These are phyloP conservation scores for Aurelia aurita DNA, from an alignment of 30 jellyfish, hydroid and myxozoan species.

Conservation along the genomic window DNA sequence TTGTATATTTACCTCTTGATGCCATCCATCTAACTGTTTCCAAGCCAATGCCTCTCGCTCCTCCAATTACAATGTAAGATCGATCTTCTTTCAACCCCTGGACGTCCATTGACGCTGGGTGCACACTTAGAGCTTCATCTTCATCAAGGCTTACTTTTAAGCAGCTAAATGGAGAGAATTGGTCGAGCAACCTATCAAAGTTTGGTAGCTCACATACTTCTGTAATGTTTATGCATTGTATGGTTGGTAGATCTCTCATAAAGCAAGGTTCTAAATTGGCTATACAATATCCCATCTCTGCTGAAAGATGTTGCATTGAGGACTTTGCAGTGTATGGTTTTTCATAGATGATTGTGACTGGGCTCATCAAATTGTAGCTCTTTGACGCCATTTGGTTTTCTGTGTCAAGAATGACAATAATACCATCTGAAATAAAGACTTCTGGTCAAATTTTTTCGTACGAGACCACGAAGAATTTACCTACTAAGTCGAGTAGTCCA, in stretches of 20 bases:
- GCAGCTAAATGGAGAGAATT: slow-evolving; percentile 1
- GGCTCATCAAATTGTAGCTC: not conserved
- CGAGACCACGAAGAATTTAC: too few relatives aligned
- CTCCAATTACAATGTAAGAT: slow-evolving; percentile 64
- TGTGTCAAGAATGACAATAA: slow-evolving; percentile 1
- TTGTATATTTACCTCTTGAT: slow-evolving; percentile 22
- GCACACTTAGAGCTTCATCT: not conserved
- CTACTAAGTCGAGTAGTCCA: too few relatives aligned
- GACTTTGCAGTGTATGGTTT: too few relatives aligned
- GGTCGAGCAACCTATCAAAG: too few relatives aligned
- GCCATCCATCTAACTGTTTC: slow-evolving; percentile 67
- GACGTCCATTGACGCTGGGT: slow-evolving; percentile 39
- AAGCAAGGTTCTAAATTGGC: too few relatives aligned
- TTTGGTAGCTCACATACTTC: too few relatives aligned
- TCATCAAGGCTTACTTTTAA: not conserved
- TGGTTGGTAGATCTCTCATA: not conserved
- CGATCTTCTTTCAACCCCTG: slow-evolving; percentile 59
- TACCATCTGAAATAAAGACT: slow-evolving; percentile 13
- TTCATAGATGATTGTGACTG: too few relatives aligned
- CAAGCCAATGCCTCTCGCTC: slow-evolving; percentile 58
- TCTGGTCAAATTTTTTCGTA: too few relatives aligned
- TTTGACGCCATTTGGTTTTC: not conserved
- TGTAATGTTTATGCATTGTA: too few relatives aligned
- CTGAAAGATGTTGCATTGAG: too few relatives aligned
- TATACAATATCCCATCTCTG: too few relatives aligned